Evolutionary conservation across 2,888 invertebrate species (phyloP).

Genomic region (Germaria angustata): DNA sequence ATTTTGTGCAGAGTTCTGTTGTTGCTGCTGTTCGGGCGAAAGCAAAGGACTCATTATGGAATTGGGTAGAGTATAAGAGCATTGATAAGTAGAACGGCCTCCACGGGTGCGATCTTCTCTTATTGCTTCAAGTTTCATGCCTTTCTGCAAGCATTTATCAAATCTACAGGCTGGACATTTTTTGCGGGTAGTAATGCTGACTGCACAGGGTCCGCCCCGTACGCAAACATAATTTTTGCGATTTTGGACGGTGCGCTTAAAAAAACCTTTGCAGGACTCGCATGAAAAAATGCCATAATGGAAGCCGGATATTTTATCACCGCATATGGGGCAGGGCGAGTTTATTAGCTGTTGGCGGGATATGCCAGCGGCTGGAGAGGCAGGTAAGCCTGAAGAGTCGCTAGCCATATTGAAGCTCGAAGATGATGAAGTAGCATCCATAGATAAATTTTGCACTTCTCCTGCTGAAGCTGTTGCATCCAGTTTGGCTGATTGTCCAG

Average conservation of each 20-base stretch:
- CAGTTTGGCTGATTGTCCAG: constrained; percentile 17
- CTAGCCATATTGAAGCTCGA: constrained; percentile 65
- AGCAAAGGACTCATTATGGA: constrained; percentile 82
- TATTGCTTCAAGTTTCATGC: constrained; percentile 98
- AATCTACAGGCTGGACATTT: constrained; percentile 98
- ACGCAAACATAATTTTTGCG: constrained; percentile 97
- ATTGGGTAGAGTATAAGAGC: constrained; percentile 92
- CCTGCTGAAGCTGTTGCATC: constrained; percentile 1
- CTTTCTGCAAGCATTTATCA: constrained; percentile 96
- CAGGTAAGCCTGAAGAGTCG: constrained; percentile 72
- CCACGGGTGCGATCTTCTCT: constrained; percentile 96
- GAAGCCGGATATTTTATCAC: constrained; percentile 97
- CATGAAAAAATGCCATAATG: constrained; percentile 99
- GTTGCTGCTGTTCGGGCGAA: constrained; percentile 78
- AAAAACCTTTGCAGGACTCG: constrained; percentile 98
- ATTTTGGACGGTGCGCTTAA: constrained; percentile 99
- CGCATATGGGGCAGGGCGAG: constrained; percentile 96
- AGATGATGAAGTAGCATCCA: constrained; percentile 75
- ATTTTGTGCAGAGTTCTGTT: constrained; percentile 66
- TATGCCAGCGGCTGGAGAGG: constrained; percentile 85
- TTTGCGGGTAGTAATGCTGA: constrained; percentile 95
- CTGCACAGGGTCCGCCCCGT: constrained; percentile 93
- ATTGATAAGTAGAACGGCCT: constrained; percentile 97
- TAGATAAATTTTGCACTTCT: constrained; percentile 74
- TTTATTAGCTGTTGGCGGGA: constrained; percentile 94